phyloP scores from a whole-genome alignment of 2,113 vertebrate species.

The Melanerpes aurifrons region DNA sequence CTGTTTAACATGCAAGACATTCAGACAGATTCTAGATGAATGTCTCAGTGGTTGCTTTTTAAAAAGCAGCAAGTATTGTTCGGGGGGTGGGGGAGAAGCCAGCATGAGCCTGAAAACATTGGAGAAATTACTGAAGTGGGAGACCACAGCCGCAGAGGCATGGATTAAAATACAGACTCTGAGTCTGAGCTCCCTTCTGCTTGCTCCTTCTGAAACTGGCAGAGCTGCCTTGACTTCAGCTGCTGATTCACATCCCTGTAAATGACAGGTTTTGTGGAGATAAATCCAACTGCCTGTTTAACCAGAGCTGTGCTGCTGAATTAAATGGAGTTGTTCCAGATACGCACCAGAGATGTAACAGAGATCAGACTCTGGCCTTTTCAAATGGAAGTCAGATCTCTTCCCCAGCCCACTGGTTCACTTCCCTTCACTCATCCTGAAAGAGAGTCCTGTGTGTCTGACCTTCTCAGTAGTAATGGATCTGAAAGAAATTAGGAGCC shows the following conservation, averaged over 20 bases:
- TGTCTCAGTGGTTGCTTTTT: not conserved
- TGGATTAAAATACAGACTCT: not conserved
- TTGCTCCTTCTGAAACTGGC: not conserved
- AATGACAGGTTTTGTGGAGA: not conserved
- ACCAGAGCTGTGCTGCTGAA: not conserved
- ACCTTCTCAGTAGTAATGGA: not conserved
- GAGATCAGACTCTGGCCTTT: not conserved
- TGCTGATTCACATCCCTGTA: not conserved
- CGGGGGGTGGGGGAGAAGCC: not conserved
- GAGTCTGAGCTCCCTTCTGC: not conserved
- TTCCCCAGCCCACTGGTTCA: not conserved
- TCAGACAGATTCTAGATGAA: not conserved
- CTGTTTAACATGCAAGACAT: conserved; percentile 26
- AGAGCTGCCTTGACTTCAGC: not conserved
- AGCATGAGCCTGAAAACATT: not conserved
- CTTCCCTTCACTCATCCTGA: not conserved
- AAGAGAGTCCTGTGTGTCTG: not conserved
- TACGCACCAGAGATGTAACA: not conserved
- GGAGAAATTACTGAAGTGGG: not conserved
- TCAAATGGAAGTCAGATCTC: not conserved
- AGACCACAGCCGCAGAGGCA: not conserved
- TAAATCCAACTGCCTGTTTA: not conserved
- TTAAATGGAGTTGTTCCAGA: not conserved
- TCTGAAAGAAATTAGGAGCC: not conserved
- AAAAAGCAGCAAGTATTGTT: conserved; percentile 10